Conservation (phyloP, 2,888 invertebrate genomes). For the Schrankia costaestrigalis region DNA sequence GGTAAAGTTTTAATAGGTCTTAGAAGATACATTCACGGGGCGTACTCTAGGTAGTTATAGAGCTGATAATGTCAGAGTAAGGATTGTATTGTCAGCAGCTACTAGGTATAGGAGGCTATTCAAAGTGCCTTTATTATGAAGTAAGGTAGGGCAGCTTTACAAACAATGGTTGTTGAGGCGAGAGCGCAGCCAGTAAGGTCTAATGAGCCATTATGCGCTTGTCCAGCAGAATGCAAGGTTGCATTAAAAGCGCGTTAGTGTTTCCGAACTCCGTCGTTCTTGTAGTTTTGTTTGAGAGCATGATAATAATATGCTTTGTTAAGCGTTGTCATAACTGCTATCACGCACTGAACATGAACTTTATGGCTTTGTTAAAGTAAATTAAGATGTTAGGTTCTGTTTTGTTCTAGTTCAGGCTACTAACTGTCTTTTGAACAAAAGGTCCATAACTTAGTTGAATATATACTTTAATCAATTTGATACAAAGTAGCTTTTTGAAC, state of each 20-base stretch:
- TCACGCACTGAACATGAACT: constrained; percentile 26
- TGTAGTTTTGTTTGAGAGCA: constrained; percentile 37
- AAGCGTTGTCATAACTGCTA: constrained; percentile 27
- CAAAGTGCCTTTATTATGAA: constrained; percentile 68
- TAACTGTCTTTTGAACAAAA: too few relatives aligned
- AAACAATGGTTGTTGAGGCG: constrained; percentile 63
- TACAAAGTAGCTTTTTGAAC: too few relatives aligned
- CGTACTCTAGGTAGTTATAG: constrained; percentile 26
- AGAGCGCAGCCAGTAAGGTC: constrained; percentile 58
- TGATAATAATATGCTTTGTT: constrained; percentile 41
- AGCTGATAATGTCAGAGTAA: constrained; percentile 41
- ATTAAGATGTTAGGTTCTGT: constrained; percentile 27
- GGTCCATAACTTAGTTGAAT: too few relatives aligned
- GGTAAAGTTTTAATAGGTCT: constrained; percentile 43
- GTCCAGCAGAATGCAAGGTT: constrained; percentile 47
- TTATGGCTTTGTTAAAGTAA: constrained; percentile 29
- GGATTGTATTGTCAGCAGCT: constrained; percentile 51
- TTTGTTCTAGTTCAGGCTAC: too few relatives aligned
- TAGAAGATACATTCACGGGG: constrained; percentile 26
- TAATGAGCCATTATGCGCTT: constrained; percentile 71
- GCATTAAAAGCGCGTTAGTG: constrained; percentile 45
- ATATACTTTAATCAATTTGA: too few relatives aligned
- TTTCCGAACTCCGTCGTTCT: constrained; percentile 35
- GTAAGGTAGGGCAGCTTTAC: constrained; percentile 53
- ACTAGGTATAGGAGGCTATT: constrained; percentile 39